phyloP scores from a whole-genome alignment of 1,140 invertebrate species.

The Lucilia sericata region DNA sequence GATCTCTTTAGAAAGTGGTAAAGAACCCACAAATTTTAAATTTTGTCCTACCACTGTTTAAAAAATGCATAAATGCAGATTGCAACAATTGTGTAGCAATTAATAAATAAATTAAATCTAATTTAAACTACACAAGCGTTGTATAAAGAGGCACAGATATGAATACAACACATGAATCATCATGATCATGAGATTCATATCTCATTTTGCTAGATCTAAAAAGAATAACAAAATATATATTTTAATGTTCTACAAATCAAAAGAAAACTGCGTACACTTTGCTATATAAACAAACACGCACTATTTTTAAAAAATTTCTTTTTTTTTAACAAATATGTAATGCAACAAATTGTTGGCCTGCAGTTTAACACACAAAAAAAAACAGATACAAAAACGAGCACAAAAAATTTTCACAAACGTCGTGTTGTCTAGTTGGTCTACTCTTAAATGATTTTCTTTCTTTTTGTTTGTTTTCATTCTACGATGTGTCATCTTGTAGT shows the following conservation, averaged over 20 bases:
- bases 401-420: background rate
- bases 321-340: background rate
- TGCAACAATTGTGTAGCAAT: slow-evolving; percentile 23
- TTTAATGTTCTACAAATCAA: background rate
- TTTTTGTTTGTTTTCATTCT: background rate
- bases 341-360: slow-evolving; percentile 1
- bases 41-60: background rate
- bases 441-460: background rate
- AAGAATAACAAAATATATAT: background rate
- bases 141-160: background rate
- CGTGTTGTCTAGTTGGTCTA: background rate
- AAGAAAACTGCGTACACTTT: background rate
- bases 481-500: slow-evolving; percentile 7
- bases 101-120: slow-evolving; percentile 22
- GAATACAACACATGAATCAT: background rate
- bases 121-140: background rate
- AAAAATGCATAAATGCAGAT: background rate
- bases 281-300: background rate
- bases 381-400: background rate
- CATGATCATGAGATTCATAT: background rate
- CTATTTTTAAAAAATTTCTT: background rate
- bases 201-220: background rate
- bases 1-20: no score
- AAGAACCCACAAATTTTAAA: no score
- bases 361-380: background rate